Evolutionary conservation across 30 jellyfish, hydroid and myxozoan genomes (phyloP).

Genomic region (Pelagia noctiluca): DNA sequence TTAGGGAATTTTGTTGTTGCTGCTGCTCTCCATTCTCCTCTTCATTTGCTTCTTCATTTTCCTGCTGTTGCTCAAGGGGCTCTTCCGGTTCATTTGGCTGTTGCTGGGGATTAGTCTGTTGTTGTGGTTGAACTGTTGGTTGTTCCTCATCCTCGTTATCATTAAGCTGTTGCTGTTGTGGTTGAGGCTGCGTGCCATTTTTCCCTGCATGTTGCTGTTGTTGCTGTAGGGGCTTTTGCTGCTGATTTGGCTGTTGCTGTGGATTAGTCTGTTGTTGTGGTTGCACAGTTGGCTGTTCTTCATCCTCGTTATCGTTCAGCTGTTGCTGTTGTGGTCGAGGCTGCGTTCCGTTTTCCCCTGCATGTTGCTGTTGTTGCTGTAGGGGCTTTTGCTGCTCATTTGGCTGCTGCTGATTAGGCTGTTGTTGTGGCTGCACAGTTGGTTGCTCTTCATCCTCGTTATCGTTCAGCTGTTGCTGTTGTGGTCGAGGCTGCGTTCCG

Average conservation of each 20-base stretch:
- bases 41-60: not conserved
- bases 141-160: not conserved
- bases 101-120: not conserved
- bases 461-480: constrained; percentile 7
- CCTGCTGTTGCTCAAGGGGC: not conserved
- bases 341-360: not conserved
- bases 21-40: not conserved
- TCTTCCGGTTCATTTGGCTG: constrained; percentile 10
- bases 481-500: not conserved
- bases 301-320: not conserved
- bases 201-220: constrained; percentile 8
- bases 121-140: not conserved
- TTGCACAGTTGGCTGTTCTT: not conserved
- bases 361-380: not conserved
- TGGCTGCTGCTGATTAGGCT: no score
- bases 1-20: constrained; percentile 17
- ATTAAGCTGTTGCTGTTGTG: constrained; percentile 10
- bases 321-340: constrained; percentile 28
- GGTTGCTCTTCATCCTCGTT: not conserved
- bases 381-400: not conserved
- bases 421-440: not conserved
- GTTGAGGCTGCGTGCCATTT: constrained; percentile 7
- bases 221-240: constrained; percentile 11
- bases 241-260: constrained; percentile 17
- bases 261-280: constrained; percentile 9